These are phyloP conservation scores for Rhorus exstirpatorius DNA, from an alignment of 2,888 invertebrate genomes.

Conservation along the genomic window DNA sequence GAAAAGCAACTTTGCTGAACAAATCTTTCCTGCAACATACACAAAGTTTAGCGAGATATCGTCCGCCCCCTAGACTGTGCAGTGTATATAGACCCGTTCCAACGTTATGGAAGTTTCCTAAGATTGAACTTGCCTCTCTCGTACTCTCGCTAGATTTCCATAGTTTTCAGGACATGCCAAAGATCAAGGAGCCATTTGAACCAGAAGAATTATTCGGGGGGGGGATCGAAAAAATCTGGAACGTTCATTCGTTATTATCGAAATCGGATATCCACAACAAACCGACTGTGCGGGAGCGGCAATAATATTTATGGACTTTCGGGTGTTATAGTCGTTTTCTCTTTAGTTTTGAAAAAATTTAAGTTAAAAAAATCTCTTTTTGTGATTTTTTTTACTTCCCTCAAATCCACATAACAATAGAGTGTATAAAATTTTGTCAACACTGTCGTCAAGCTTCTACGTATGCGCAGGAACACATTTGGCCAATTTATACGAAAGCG, in stretches of 20 bases:
- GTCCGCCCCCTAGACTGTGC: slow-evolving; percentile 7
- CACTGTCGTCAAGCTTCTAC: no score
- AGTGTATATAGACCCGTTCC: slow-evolving; percentile 25
- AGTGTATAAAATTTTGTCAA: not conserved
- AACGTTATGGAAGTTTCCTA: slow-evolving; percentile 51
- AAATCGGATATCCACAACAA: no score
- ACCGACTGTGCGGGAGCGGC: no score
- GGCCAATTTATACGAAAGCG: slow-evolving; percentile 1
- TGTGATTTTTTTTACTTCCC: no score
- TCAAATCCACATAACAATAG: no score
- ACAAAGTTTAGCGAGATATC: slow-evolving; percentile 56
- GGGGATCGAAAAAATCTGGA: not conserved
- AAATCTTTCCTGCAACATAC: slow-evolving; percentile 66
- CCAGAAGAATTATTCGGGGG: slow-evolving; percentile 2
- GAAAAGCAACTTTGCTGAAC: slow-evolving; percentile 62
- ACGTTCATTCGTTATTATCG: not conserved
- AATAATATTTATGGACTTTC: no score
- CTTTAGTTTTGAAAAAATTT: no score
- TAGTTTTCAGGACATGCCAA: not conserved
- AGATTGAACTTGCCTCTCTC: slow-evolving; percentile 31
- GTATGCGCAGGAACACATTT: no score
- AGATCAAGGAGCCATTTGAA: slow-evolving; percentile 17
- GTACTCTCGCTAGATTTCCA: slow-evolving; percentile 15
- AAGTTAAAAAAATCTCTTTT: no score
- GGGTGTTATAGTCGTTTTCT: no score